phyloP scores from a whole-genome alignment of 2,797 vertebrate genomes.

The Lithobates pipiens region DNA sequence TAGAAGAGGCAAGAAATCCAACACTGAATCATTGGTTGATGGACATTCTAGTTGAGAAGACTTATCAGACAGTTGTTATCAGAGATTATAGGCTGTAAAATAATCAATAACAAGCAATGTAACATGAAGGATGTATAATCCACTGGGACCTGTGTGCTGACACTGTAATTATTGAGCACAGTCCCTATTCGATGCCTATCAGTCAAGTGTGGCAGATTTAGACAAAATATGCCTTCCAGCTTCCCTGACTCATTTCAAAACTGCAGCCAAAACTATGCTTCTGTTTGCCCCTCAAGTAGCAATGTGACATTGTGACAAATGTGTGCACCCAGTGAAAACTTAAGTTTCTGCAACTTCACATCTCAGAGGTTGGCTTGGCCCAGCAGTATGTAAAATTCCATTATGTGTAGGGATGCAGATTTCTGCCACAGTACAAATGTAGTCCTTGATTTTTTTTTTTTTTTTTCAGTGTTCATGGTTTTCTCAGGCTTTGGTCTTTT shows the following conservation, averaged over 20 bases:
- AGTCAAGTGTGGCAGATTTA: slow-evolving; percentile 26
- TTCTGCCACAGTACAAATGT: background rate
- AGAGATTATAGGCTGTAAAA: background rate
- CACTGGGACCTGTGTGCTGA: slow-evolving; percentile 2
- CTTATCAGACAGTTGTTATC: background rate
- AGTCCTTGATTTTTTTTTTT: background rate
- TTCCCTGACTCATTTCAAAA: slow-evolving; percentile 15
- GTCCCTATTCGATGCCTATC: slow-evolving; percentile 15
- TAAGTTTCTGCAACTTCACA: slow-evolving; percentile 1
- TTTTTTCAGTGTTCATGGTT: background rate
- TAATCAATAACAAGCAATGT: slow-evolving; percentile 1
- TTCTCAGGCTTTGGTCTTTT: too few species aligned
- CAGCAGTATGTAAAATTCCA: background rate
- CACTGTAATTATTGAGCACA: slow-evolving; percentile 12
- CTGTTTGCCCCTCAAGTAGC: slow-evolving; percentile 17
- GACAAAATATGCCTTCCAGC: slow-evolving; percentile 12
- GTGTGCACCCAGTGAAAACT: background rate
- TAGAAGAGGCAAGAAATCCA: background rate
- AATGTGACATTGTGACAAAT: slow-evolving; percentile 26
- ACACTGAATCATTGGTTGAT: background rate
- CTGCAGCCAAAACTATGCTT: slow-evolving; percentile 13
- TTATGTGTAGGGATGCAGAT: background rate
- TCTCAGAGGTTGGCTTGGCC: background rate
- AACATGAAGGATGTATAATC: slow-evolving; percentile 1
- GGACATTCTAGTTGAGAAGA: background rate